These are phyloP conservation scores for Bombus sibiricus DNA, from an alignment of 1,140 invertebrate species.

Conservation along the genomic window DNA sequence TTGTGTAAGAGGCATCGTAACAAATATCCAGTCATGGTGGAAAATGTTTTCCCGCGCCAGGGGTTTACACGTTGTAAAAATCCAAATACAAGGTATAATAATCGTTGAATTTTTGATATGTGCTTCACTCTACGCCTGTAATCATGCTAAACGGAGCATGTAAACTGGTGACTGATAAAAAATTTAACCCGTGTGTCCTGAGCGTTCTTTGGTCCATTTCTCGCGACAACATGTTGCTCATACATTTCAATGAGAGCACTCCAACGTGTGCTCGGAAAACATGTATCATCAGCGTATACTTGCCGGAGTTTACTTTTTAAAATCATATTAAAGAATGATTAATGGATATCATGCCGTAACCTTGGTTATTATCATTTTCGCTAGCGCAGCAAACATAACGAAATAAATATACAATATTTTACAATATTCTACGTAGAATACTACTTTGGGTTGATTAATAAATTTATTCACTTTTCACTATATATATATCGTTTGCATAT, in stretches of 20 bases:
- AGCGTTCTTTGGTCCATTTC: conserved; percentile 39
- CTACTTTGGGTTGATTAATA: no score
- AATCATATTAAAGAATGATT: not conserved
- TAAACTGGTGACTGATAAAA: conserved; percentile 36
- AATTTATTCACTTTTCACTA: not conserved
- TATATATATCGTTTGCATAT: no score
- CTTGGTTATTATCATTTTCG: not conserved
- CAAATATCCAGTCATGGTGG: not conserved
- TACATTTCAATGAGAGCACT: conserved; percentile 43
- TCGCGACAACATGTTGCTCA: conserved; percentile 42
- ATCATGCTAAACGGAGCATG: conserved; percentile 49
- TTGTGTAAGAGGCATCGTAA: conserved; percentile 10
- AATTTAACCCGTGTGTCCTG: conserved; percentile 14
- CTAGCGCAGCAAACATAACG: not conserved
- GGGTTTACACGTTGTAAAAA: conserved; percentile 19
- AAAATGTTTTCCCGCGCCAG: not conserved
- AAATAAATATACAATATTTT: not conserved
- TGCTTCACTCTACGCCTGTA: not conserved
- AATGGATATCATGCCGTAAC: not conserved
- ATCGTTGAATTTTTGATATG: conserved; percentile 48
- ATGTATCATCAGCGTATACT: not conserved
- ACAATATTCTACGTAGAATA: no score
- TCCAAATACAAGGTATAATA: conserved; percentile 32
- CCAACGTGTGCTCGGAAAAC: conserved; percentile 6
- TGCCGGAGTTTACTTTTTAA: not conserved